Conservation (phyloP, 2,888 invertebrate species). For the Chymomyza caudatula region DNA sequence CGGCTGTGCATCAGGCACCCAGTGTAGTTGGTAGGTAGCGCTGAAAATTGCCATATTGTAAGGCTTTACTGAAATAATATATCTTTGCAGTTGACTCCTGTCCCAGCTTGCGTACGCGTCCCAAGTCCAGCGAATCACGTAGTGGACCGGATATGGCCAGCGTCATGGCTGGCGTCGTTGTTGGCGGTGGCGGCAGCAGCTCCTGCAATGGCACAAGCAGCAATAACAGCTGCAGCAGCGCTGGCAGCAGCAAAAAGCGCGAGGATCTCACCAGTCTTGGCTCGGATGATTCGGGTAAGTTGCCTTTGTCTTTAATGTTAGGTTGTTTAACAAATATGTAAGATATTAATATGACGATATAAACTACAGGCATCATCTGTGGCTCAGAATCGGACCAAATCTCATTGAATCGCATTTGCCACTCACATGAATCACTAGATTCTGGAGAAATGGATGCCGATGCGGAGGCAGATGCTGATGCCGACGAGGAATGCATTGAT, state of each 20-base stretch:
- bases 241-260: constrained; percentile 74
- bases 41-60: neutral
- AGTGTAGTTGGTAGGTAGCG: constrained; percentile 49
- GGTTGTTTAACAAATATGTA: neutral
- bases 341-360: neutral
- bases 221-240: constrained; percentile 50
- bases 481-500: constrained; percentile 81
- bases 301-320: constrained; percentile 14
- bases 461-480: constrained; percentile 79
- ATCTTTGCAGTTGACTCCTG: constrained; percentile 55
- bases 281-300: constrained; percentile 80
- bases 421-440: constrained; percentile 87
- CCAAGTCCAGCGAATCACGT: constrained; percentile 63
- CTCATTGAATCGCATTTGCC: constrained; percentile 78
- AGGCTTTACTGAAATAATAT: neutral
- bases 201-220: constrained; percentile 44
- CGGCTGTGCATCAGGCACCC: constrained; percentile 28
- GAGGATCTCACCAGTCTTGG: constrained; percentile 80
- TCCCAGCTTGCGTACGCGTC: constrained; percentile 62
- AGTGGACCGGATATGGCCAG: constrained; percentile 38
- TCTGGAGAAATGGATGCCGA: constrained; percentile 83
- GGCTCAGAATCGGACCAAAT: constrained; percentile 79
- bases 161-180: constrained; percentile 21
- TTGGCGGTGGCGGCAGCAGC: constrained; percentile 19
- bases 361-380: constrained; percentile 79